A percentile compares a stretch with the other conserved stretches of the same genome.
These are phyloP conservation scores for Adelognathus sp. DNA, from an alignment of 2,888 invertebrate genomes.

Conservation along the genomic window DNA sequence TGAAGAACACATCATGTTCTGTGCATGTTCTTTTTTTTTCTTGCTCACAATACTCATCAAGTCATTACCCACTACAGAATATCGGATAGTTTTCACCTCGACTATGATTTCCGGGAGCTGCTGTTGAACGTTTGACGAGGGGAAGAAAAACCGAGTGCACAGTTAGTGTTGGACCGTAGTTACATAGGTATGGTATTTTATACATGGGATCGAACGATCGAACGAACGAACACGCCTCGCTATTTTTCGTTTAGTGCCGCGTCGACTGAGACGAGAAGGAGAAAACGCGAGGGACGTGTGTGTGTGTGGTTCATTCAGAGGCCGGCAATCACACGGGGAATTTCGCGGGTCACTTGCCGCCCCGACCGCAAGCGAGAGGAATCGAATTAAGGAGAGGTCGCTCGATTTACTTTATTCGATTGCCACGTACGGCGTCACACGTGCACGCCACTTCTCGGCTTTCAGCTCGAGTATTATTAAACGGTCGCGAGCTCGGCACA, in stretches of 20 bases:
- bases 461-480: neutral
- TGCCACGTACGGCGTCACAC: conserved; percentile 46
- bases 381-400: conserved; percentile 39
- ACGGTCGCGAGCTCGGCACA: conserved; percentile 24
- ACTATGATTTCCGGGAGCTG: no score
- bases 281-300: conserved; percentile 19
- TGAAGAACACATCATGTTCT: no score
- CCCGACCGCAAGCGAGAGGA: conserved; percentile 29
- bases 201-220: neutral
- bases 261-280: conserved; percentile 19
- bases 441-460: conserved; percentile 40
- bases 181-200: neutral
- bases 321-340: conserved; percentile 64
- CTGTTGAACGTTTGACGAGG: no score
- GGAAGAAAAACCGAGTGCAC: no score
- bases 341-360: conserved; percentile 66
- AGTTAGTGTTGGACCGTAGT: no score
- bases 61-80: no score
- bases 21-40: no score
- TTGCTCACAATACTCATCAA: no score
- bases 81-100: no score
- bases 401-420: conserved; percentile 66
- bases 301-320: conserved; percentile 53
- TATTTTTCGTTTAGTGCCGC: conserved; percentile 25
- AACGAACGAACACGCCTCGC: neutral